Conservation (phyloP, 2,113 vertebrate species). For the Alligator mississippiensis region DNA sequence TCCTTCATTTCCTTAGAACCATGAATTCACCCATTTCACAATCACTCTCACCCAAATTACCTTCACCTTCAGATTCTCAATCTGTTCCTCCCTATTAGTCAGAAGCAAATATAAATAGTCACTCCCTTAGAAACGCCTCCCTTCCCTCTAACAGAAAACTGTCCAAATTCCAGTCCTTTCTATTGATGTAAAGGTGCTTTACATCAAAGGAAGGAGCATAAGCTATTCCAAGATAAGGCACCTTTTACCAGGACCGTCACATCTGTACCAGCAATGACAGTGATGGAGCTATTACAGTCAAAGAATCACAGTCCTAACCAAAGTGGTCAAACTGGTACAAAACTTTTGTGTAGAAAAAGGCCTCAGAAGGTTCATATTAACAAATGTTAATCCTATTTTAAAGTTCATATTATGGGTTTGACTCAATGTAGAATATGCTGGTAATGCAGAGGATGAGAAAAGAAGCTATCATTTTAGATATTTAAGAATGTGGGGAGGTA, state of each 20-base stretch:
- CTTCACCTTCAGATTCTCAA: background rate
- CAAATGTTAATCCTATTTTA: background rate
- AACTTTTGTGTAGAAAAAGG: background rate
- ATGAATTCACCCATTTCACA: background rate
- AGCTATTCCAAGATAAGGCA: too few species aligned
- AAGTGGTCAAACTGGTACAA: background rate
- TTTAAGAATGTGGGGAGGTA: background rate
- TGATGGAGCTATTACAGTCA: background rate
- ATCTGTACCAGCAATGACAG: background rate
- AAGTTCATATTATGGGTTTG: background rate
- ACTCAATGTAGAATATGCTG: background rate
- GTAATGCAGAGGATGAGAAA: background rate
- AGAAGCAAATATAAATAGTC: slow-evolving; percentile 9
- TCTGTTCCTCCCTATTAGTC: background rate
- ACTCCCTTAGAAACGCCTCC: background rate
- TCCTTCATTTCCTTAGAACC: slow-evolving; percentile 19
- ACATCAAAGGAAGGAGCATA: background rate
- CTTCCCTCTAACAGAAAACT: too few species aligned
- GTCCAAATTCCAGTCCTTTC: too few species aligned
- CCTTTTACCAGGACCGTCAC: too few species aligned
- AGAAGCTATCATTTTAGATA: background rate
- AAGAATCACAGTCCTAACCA: background rate
- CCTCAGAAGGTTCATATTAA: background rate
- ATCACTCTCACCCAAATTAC: background rate
- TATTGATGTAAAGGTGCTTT: background rate